Evolutionary conservation across 2,113 vertebrate genomes (phyloP).

Genomic region (Microtus ochrogaster): DNA sequence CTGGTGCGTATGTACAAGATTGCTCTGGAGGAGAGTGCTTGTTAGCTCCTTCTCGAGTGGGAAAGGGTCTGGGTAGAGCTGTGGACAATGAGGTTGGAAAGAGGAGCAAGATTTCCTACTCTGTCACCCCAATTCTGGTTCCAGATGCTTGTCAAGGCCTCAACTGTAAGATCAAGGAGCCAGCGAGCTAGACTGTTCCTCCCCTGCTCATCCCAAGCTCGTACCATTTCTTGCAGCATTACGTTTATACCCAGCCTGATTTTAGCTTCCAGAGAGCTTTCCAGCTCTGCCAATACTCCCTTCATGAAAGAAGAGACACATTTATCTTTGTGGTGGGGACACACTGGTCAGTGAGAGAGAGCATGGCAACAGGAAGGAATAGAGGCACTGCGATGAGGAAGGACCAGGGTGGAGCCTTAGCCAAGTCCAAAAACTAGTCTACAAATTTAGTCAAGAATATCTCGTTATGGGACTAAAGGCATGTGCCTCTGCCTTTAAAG

Average conservation of each 20-base stretch:
- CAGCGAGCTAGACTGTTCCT: background rate
- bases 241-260: background rate
- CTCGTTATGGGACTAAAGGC: background rate
- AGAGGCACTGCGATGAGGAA: background rate
- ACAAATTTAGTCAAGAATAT: background rate
- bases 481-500: background rate
- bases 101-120: background rate
- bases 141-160: background rate
- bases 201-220: background rate
- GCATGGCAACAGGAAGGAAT: background rate
- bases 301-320: slow-evolving; percentile 14
- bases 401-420: background rate
- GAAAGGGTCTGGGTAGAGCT: rapidly evolving
- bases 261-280: slow-evolving; percentile 33
- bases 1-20: background rate
- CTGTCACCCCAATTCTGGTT: background rate
- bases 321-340: slow-evolving; percentile 40
- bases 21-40: too few species aligned
- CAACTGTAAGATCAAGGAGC: background rate
- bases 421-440: background rate
- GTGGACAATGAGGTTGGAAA: background rate
- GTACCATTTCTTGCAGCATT: background rate
- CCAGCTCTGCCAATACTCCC: background rate
- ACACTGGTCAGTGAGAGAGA: background rate
- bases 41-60: background rate